Evolutionary conservation across 53 echinoderm and acorn worm species (phyloP).

Genomic region (Holothuria scabra): DNA sequence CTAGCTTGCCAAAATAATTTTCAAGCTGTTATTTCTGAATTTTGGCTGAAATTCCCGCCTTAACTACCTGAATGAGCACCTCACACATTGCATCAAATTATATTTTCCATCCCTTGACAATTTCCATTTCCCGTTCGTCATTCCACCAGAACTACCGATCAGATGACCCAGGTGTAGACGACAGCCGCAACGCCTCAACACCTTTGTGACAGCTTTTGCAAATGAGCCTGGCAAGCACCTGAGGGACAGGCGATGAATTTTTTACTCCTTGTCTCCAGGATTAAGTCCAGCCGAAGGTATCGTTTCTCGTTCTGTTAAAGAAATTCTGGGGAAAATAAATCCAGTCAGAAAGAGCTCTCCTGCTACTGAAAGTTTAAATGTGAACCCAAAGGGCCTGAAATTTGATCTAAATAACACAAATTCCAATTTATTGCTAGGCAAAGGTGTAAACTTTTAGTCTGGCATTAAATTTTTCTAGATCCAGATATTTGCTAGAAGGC

Average conservation of each 20-base stretch:
- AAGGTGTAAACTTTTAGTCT: slow-evolving; percentile 25
- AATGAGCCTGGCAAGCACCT: slow-evolving; percentile 43
- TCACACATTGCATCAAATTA: slow-evolving; percentile 39
- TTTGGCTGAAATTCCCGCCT: slow-evolving; percentile 21
- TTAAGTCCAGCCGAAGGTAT: slow-evolving; percentile 40
- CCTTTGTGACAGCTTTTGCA: slow-evolving; percentile 39
- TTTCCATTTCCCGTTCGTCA: slow-evolving; percentile 27
- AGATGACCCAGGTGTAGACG: slow-evolving; percentile 51
- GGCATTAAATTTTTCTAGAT: no score
- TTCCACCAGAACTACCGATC: slow-evolving; percentile 23
- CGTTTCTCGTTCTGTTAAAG: slow-evolving; percentile 16
- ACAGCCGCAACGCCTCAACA: slow-evolving; percentile 43
- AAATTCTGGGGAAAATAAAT: slow-evolving; percentile 23
- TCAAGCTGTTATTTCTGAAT: slow-evolving; percentile 11
- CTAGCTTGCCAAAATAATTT: background rate
- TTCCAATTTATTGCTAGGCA: slow-evolving; percentile 41
- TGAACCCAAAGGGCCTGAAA: slow-evolving; percentile 35
- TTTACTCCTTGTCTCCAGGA: slow-evolving; percentile 17
- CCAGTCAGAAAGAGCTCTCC: slow-evolving; percentile 23
- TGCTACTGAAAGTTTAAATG: slow-evolving; percentile 4
- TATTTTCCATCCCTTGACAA: slow-evolving; percentile 33
- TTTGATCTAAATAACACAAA: slow-evolving; percentile 49
- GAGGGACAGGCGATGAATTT: slow-evolving; percentile 30
- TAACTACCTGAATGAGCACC: slow-evolving; percentile 30
- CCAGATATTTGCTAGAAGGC: slow-evolving; percentile 10